Conservation (phyloP, 30 jellyfish, hydroid and myxozoan genomes). For the Aurelia coerulea region DNA sequence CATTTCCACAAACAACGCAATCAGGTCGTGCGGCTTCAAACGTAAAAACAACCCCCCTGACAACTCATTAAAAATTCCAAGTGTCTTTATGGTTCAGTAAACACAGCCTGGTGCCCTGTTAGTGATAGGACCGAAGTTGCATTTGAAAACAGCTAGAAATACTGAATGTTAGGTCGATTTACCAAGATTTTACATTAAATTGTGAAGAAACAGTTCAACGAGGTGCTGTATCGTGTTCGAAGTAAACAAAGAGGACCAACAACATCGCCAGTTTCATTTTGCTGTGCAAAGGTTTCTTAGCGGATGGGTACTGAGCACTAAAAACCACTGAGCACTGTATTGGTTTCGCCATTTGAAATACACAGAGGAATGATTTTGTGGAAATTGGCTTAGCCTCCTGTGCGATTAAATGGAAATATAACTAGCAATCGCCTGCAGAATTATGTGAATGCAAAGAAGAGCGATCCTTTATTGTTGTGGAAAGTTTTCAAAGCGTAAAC, state of each 20-base stretch:
- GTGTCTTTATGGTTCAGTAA: slow-evolving; percentile 80
- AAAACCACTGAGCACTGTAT: not conserved
- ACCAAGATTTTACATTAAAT: no score
- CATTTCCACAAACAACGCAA: not conserved
- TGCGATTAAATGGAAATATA: not conserved
- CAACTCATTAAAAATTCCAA: slow-evolving; percentile 66
- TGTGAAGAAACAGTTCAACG: no score
- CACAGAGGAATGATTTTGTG: not conserved
- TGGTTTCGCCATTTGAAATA: not conserved
- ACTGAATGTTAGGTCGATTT: not conserved
- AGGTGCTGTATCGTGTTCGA: not conserved
- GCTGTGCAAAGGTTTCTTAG: not conserved
- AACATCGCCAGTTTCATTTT: not conserved
- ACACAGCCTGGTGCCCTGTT: slow-evolving; percentile 84
- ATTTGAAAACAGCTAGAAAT: slow-evolving; percentile 53
- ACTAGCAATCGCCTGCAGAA: slow-evolving; percentile 13
- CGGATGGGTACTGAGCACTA: not conserved
- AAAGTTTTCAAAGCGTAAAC: slow-evolving; percentile 6
- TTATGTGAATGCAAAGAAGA: slow-evolving; percentile 24
- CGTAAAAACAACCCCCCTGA: slow-evolving; percentile 48
- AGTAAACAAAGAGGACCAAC: not conserved
- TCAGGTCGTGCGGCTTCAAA: no score
- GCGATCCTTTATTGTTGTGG: slow-evolving; percentile 21
- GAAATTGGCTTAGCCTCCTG: slow-evolving; percentile 8
- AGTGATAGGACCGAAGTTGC: slow-evolving; percentile 27